Base-by-base conservation (phyloP, 2,888 invertebrate species). In the Junonia oenone region DNA sequence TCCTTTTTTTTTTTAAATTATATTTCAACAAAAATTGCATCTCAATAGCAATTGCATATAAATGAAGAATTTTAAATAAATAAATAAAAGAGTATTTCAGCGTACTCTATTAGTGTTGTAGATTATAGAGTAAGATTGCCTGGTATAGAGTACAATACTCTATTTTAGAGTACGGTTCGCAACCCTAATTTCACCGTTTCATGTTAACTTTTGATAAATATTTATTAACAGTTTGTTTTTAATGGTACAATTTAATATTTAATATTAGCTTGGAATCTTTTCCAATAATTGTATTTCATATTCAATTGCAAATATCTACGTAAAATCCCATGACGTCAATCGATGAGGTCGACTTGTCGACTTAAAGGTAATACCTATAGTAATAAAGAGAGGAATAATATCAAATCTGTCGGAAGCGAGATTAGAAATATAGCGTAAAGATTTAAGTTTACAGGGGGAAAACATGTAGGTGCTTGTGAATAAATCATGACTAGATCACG, bases 251-350 rank as follows among this genome's bases (percentile, higher is more conserved):
- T 6, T 26, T 45, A 14, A n/a, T n/a, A 26, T 45, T 26, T 29
- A 45, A 26, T 40, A 15, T 13, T 15, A 19, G 37, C 17, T 13
- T n/a, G 45, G 35, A 46, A 48, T 19, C 17, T 37, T 38, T 52
- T 52, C 37, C 46, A 52, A 14, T 38, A 46, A 52, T 3, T 29
- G 19, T 2, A 38, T 53, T 19, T 46, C 9, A 54, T 50, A 55
- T 35, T 40, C 43, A 43, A 48, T 31, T 48, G 45, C 38, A 46
- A 31, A 13, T 55, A 33, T n/a, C n/a, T 33, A 27, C 56, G 67
- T 67, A 59, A 66, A 68, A 67, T 63, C 71, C 73, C 62, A 71
- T 75, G 76, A 75, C 76, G 76, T 74, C 71, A 75, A 66, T 59
- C 55, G 45, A 55, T 33, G 51, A 47, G 27, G 31, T 51, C n/a